These are phyloP conservation scores for Hirundo rustica DNA, from an alignment of 2,797 vertebrate genomes.

Conservation along the genomic window DNA sequence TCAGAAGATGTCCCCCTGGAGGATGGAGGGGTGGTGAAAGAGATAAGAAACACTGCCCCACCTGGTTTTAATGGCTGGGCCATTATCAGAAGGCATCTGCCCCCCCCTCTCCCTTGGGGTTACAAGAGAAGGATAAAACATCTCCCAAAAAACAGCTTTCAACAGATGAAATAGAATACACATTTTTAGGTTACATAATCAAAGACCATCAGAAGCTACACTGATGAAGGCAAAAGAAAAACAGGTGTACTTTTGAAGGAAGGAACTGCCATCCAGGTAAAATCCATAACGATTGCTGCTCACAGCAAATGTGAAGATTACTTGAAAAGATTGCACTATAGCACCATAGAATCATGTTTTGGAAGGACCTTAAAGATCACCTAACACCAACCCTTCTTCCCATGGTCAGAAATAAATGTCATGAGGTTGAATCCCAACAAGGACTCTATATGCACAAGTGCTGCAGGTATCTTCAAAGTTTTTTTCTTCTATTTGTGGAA, in stretches of 20 bases:
- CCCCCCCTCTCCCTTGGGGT: too few species aligned
- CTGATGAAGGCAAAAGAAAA: neutral
- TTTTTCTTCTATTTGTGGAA: neutral
- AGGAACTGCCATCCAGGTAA: neutral
- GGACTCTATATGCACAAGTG: neutral
- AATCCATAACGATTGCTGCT: neutral
- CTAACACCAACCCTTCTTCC: accelerated
- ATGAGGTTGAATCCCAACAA: neutral
- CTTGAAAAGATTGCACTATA: neutral
- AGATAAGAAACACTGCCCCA: too few species aligned
- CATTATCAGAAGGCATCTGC: too few species aligned
- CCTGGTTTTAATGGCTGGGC: too few species aligned
- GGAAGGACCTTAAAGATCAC: neutral
- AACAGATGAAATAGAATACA: too few species aligned
- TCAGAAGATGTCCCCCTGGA: too few species aligned
- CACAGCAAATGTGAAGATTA: neutral
- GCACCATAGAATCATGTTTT: neutral
- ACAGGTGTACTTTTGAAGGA: neutral
- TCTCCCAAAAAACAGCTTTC: too few species aligned
- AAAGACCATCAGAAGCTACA: neutral
- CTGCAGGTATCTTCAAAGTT: neutral
- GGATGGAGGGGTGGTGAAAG: too few species aligned
- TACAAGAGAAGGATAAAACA: too few species aligned
- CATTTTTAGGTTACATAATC: too few species aligned
- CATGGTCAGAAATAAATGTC: neutral